Evolutionary conservation across 1,140 invertebrate species (phyloP).

Genomic region (Temnothorax longispinosus): DNA sequence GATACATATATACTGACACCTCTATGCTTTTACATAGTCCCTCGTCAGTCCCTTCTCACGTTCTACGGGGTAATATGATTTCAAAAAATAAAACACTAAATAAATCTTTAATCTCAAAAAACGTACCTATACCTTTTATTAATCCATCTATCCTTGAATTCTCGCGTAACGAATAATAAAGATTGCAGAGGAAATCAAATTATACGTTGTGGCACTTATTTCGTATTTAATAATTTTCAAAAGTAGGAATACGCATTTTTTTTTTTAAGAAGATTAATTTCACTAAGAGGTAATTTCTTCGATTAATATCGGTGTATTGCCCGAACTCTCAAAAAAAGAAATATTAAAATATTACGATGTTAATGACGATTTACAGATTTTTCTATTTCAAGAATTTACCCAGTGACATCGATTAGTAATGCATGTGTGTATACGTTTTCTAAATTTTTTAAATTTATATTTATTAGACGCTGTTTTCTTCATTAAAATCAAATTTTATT

Average conservation of each 20-base stretch:
- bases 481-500: not conserved
- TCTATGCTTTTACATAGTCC: not conserved
- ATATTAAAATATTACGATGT: not conserved
- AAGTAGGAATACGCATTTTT: not conserved
- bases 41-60: not conserved
- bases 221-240: not conserved
- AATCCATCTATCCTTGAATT: not conserved
- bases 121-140: not conserved
- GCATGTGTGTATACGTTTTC: not conserved
- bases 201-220: not conserved
- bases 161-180: not conserved
- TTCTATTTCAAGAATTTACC: not conserved
- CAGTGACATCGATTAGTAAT: not conserved
- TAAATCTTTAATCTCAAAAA: not conserved
- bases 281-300: not conserved
- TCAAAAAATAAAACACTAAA: not conserved
- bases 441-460: not conserved
- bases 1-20: slow-evolving; percentile 2
- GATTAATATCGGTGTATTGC: not conserved
- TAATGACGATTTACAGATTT: not conserved
- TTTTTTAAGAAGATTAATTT: not conserved
- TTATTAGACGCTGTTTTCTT: not conserved
- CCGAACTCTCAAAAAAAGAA: not conserved
- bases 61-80: not conserved
- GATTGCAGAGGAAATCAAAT: not conserved